phyloP scores from a whole-genome alignment of 2,113 vertebrate species.

The Nicator chloris region DNA sequence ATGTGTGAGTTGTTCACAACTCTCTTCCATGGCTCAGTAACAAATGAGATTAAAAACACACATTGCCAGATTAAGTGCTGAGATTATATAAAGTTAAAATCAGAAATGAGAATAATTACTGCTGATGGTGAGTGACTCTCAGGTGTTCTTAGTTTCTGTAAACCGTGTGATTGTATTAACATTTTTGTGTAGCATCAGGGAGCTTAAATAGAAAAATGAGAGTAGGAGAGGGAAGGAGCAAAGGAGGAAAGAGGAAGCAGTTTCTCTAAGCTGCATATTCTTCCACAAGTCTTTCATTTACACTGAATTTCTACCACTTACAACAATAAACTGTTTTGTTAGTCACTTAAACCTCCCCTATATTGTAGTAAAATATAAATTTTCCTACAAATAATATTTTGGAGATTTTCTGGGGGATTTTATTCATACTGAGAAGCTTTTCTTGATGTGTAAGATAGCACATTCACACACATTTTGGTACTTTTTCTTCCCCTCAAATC shows the following conservation, averaged over 20 bases:
- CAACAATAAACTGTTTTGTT: accelerated
- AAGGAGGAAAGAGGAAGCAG: not conserved
- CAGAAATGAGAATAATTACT: not conserved
- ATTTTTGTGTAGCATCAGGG: not conserved
- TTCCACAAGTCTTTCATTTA: not conserved
- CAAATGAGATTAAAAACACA: not conserved
- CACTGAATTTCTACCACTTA: not conserved
- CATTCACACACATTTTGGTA: no score
- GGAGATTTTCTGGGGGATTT: not conserved
- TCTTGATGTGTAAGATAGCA: not conserved
- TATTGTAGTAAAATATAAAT: not conserved
- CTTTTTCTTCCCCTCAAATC: not conserved
- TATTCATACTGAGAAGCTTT: not conserved
- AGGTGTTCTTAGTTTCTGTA: not conserved
- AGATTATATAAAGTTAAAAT: not conserved
- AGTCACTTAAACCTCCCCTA: not conserved
- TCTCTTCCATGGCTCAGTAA: not conserved
- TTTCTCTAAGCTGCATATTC: not conserved
- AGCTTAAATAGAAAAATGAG: not conserved
- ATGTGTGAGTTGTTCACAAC: not conserved
- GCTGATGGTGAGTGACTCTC: not conserved
- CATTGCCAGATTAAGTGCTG: not conserved
- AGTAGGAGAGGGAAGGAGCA: not conserved
- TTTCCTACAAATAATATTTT: not conserved
- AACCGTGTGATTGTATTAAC: accelerated